phyloP scores from a whole-genome alignment of 2,888 invertebrate species.

The Dynastes hyllus region DNA sequence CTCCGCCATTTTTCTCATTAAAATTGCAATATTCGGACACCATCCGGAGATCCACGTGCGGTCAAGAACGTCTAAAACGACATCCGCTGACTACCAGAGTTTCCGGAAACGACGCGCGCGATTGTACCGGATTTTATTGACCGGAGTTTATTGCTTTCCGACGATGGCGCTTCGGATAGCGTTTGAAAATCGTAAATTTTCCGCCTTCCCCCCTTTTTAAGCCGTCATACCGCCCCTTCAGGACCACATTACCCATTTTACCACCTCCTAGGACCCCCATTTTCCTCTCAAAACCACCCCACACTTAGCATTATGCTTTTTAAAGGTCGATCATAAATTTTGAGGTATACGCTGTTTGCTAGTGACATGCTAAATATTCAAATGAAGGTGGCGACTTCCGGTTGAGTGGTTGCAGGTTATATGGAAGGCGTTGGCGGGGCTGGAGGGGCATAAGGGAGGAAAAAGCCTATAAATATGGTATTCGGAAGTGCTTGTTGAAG shows the following conservation, averaged over 20 bases:
- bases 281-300: too few species aligned
- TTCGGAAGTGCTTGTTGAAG: neutral
- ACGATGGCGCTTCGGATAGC: slow-evolving; percentile 3
- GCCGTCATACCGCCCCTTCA: neutral
- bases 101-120: neutral
- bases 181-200: slow-evolving; percentile 16
- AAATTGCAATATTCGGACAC: slow-evolving; percentile 2
- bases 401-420: too few species aligned
- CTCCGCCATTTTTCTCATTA: neutral
- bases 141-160: slow-evolving; percentile 13
- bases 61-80: neutral
- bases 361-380: slow-evolving; percentile 13
- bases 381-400: slow-evolving; percentile 4
- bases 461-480: neutral
- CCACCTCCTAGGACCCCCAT: neutral
- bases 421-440: too few species aligned
- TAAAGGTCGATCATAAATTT: slow-evolving; percentile 8
- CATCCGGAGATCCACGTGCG: neutral
- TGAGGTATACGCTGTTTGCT: neutral
- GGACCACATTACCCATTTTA: neutral
- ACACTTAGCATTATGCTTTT: neutral
- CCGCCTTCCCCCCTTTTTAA: slow-evolving; percentile 1
- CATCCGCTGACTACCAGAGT: neutral
- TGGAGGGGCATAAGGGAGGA: too few species aligned
- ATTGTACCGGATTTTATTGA: slow-evolving; percentile 19